phyloP scores from a whole-genome alignment of 2,797 vertebrate genomes.

The Pseudopleuronectes americanus region DNA sequence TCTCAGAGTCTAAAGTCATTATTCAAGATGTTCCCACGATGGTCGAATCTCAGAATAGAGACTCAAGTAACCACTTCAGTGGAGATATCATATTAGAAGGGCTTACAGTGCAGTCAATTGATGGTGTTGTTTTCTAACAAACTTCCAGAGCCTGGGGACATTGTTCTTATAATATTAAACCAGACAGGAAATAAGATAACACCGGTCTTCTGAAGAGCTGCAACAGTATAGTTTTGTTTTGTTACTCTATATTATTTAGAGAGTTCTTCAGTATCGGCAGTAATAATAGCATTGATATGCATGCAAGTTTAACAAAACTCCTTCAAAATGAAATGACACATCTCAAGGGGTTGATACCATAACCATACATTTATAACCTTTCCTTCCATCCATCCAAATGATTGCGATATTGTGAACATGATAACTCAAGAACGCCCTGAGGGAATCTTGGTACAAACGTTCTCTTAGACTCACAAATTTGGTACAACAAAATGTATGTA shows the following conservation, averaged over 20 bases:
- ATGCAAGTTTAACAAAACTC: background rate
- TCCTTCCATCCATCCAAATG: too few species aligned
- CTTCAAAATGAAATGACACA: too few species aligned
- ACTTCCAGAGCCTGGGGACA: conserved; percentile 68
- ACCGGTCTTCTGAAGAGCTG: background rate
- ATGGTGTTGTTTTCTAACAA: conserved; percentile 67
- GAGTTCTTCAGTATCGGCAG: background rate
- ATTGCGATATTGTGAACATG: too few species aligned
- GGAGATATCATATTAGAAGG: conserved; percentile 54
- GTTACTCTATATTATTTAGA: background rate
- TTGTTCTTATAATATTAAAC: conserved; percentile 36
- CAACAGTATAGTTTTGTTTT: background rate
- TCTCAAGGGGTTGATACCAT: too few species aligned
- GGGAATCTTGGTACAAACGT: too few species aligned
- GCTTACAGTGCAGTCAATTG: conserved; percentile 48
- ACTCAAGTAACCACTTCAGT: conserved; percentile 62
- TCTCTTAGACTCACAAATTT: too few species aligned
- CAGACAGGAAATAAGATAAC: conserved; percentile 39
- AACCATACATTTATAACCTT: too few species aligned
- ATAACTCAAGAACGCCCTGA: too few species aligned
- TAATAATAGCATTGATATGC: background rate
- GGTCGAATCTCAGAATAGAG: conserved; percentile 48
- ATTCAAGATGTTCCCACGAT: conserved; percentile 65
- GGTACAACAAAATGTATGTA: too few species aligned
- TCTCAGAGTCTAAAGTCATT: background rate